Conservation (phyloP, 2,113 vertebrate genomes). For the Plotosus lineatus region DNA sequence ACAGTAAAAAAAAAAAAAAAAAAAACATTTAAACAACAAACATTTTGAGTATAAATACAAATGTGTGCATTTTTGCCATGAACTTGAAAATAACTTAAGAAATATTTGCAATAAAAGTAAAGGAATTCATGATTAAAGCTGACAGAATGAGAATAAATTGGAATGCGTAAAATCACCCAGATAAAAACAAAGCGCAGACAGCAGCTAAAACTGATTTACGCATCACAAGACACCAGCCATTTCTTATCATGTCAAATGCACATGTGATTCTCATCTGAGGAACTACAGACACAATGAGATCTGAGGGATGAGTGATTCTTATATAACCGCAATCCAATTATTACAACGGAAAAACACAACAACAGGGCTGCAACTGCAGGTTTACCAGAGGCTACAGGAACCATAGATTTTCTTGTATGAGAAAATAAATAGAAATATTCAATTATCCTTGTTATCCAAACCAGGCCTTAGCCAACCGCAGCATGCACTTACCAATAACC, state of each 20-base stretch:
- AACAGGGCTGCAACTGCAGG: not conserved
- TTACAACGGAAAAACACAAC: not conserved
- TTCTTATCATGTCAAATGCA: constrained; percentile 56
- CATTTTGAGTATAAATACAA: not conserved
- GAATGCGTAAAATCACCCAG: constrained; percentile 40
- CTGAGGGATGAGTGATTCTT: constrained; percentile 4
- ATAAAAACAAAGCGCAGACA: not conserved
- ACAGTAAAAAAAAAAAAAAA: too few relatives aligned
- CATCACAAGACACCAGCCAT: constrained; percentile 21
- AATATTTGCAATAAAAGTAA: constrained; percentile 6
- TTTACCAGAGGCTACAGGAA: too few relatives aligned
- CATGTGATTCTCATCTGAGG: constrained; percentile 37
- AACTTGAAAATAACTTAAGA: not conserved
- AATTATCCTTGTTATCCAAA: too few relatives aligned
- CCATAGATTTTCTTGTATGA: too few relatives aligned
- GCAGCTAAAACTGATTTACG: constrained; percentile 48
- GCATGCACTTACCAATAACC: too few relatives aligned
- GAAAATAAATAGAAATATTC: too few relatives aligned
- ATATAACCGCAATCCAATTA: not conserved
- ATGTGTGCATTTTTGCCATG: constrained; percentile 1
- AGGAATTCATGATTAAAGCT: constrained; percentile 32
- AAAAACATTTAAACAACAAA: not conserved
- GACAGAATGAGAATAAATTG: constrained; percentile 21
- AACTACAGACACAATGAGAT: not conserved
- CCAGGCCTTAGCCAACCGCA: too few relatives aligned